Evolutionary conservation across 2,888 invertebrate species (phyloP).

Genomic region (Leucoptera coffeella): DNA sequence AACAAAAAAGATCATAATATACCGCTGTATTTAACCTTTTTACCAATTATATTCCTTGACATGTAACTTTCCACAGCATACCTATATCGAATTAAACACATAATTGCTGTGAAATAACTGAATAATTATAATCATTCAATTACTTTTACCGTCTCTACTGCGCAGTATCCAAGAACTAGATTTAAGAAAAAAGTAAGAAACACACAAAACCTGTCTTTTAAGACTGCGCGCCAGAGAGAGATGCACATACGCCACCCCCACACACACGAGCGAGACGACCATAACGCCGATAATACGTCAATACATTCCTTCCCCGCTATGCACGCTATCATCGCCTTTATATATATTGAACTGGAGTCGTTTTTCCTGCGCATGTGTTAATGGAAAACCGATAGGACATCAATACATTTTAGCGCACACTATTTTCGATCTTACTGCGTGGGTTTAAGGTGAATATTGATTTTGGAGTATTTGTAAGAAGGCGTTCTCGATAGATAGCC

Average conservation of each 20-base stretch:
- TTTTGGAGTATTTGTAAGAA: conserved; percentile 29
- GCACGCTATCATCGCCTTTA: conserved; percentile 21
- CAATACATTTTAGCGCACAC: conserved; percentile 40
- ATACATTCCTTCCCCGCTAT: conserved; percentile 35
- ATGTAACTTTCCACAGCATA: too few species aligned
- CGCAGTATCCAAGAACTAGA: too few species aligned
- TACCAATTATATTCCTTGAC: too few species aligned
- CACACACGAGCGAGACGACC: conserved; percentile 31
- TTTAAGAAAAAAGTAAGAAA: too few species aligned
- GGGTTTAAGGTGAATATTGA: conserved; percentile 14
- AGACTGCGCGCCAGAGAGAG: conserved; percentile 33
- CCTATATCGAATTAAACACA: too few species aligned
- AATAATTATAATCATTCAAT: too few species aligned
- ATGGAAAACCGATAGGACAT: conserved; percentile 53
- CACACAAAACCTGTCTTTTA: too few species aligned
- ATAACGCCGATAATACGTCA: conserved; percentile 49
- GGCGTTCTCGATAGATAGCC: conserved; percentile 49
- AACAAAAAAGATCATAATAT: too few species aligned
- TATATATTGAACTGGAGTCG: conserved; percentile 11
- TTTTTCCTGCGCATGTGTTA: conserved; percentile 16
- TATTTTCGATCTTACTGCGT: conserved; percentile 12
- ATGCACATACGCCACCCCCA: conserved; percentile 29
- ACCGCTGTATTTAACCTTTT: too few species aligned
- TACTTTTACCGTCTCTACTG: too few species aligned
- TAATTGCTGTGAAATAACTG: too few species aligned